Percentiles rank a stretch among this genome's conserved stretches.
These are phyloP conservation scores for Brotula barbata DNA, from an alignment of 2,797 vertebrate species.

Conservation along the genomic window DNA sequence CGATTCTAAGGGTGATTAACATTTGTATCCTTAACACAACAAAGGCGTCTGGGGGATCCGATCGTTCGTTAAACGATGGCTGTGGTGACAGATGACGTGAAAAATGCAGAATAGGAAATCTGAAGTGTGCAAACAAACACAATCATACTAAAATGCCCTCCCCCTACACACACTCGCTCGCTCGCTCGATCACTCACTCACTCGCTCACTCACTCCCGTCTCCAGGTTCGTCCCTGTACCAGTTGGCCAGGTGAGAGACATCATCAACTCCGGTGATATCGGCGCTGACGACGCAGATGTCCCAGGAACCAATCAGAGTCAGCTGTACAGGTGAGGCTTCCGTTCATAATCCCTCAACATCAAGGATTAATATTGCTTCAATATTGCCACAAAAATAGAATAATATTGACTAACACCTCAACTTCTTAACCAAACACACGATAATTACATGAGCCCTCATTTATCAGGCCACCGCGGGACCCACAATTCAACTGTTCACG, in stretches of 20 bases:
- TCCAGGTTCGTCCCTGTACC: slow-evolving; percentile 30
- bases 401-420: slow-evolving; percentile 65
- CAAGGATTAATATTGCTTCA: slow-evolving; percentile 82
- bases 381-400: slow-evolving; percentile 79
- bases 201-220: slow-evolving; percentile 17
- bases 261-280: slow-evolving; percentile 67
- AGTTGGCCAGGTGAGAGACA: slow-evolving; percentile 36
- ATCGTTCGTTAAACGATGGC: slow-evolving; percentile 32
- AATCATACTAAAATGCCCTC: slow-evolving; percentile 2
- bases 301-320: slow-evolving; percentile 62
- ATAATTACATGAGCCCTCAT: slow-evolving; percentile 67
- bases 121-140: slow-evolving; percentile 53
- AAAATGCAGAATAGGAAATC: slow-evolving; percentile 33
- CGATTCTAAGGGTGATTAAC: slow-evolving; percentile 37
- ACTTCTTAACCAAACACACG: slow-evolving; percentile 58
- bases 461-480: slow-evolving; percentile 62
- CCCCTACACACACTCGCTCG: slow-evolving; percentile 7
- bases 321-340: slow-evolving; percentile 65
- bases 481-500: slow-evolving; percentile 35
- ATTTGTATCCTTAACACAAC: slow-evolving; percentile 37
- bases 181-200: slow-evolving; percentile 1
- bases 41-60: slow-evolving; percentile 44
- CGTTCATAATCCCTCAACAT: slow-evolving; percentile 55
- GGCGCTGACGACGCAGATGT: slow-evolving; percentile 52
- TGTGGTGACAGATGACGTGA: slow-evolving; percentile 31